A percentile compares a stretch with the other conserved stretches of the same genome.
Conservation (phyloP, 1,140 invertebrate species). For the Philopotamus ludificatus region DNA sequence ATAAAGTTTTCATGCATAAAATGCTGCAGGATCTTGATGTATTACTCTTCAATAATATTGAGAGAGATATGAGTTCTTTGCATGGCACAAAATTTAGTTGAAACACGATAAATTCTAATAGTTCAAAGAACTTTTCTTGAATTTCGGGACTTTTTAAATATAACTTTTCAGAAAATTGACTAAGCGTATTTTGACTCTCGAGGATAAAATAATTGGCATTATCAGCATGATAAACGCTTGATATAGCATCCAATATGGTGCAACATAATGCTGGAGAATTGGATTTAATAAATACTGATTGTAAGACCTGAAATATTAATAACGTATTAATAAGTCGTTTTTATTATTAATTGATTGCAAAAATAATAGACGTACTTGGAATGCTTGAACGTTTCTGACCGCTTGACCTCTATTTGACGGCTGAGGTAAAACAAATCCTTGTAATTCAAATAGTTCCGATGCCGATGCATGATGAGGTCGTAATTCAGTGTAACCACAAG, state of each 20-base stretch:
- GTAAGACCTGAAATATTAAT: constrained; percentile 73
- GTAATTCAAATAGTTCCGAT: constrained; percentile 88
- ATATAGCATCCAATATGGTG: constrained; percentile 93
- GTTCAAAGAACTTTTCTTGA: constrained; percentile 93
- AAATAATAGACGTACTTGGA: constrained; percentile 66
- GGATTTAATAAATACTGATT: constrained; percentile 90
- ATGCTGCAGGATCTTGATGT: constrained; percentile 79
- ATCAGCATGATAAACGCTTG: constrained; percentile 95
- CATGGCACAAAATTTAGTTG: constrained; percentile 98
- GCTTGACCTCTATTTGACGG: constrained; percentile 85
- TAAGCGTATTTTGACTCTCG: constrained; percentile 92
- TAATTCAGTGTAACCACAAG: constrained; percentile 89
- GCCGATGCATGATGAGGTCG: constrained; percentile 81
- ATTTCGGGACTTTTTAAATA: constrained; percentile 86
- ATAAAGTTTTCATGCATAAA: constrained; percentile 83
- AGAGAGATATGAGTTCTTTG: constrained; percentile 96
- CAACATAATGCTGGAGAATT: constrained; percentile 80
- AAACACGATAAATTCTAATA: constrained; percentile 95
- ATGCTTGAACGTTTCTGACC: constrained; percentile 92
- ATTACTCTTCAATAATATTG: constrained; percentile 85
- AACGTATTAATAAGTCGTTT: background rate
- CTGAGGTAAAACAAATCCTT: constrained; percentile 88
- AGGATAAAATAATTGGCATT: constrained; percentile 99
- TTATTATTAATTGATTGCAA: constrained; percentile 9
- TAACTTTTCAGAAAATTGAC: constrained; percentile 95